phyloP scores from a whole-genome alignment of 2,113 vertebrate species.

The Hyla sarda region DNA sequence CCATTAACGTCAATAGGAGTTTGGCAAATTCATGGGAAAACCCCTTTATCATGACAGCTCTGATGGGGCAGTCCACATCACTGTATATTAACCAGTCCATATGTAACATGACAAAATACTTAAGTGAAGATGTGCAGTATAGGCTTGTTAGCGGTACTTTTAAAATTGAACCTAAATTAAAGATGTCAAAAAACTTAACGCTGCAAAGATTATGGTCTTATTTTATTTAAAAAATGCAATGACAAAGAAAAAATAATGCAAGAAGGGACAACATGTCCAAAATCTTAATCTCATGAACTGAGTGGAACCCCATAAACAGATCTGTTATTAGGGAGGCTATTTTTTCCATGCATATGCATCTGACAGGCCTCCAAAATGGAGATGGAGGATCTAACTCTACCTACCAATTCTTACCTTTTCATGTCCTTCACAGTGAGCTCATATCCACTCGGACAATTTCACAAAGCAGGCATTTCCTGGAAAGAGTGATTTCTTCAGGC shows the following conservation, averaged over 20 bases:
- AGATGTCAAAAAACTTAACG: too few species aligned
- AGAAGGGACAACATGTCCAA: neutral
- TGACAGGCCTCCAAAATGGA: slow-evolving; percentile 64
- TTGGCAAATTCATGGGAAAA: too few species aligned
- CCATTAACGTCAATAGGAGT: too few species aligned
- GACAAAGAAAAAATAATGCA: neutral
- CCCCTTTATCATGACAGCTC: too few species aligned
- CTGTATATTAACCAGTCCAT: too few species aligned
- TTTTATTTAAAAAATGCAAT: neutral
- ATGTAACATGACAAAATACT: too few species aligned
- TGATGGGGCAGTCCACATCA: too few species aligned
- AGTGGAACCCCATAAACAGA: neutral
- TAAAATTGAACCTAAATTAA: neutral
- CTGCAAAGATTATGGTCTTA: neutral
- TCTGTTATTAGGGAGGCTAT: neutral
- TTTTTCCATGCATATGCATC: neutral
- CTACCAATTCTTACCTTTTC: slow-evolving; percentile 68
- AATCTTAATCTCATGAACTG: too few species aligned
- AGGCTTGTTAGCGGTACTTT: too few species aligned
- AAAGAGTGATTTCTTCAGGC: slow-evolving; percentile 61
- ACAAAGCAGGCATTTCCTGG: slow-evolving; percentile 60
- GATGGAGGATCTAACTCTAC: slow-evolving; percentile 82
- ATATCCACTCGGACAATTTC: slow-evolving; percentile 60
- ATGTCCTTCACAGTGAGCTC: slow-evolving; percentile 55
- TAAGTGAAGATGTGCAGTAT: too few species aligned